Percentiles rank a stretch among this genome's conserved stretches.
These are phyloP conservation scores for Drosophila limbata DNA, from an alignment of 2,888 invertebrate species.

Conservation along the genomic window DNA sequence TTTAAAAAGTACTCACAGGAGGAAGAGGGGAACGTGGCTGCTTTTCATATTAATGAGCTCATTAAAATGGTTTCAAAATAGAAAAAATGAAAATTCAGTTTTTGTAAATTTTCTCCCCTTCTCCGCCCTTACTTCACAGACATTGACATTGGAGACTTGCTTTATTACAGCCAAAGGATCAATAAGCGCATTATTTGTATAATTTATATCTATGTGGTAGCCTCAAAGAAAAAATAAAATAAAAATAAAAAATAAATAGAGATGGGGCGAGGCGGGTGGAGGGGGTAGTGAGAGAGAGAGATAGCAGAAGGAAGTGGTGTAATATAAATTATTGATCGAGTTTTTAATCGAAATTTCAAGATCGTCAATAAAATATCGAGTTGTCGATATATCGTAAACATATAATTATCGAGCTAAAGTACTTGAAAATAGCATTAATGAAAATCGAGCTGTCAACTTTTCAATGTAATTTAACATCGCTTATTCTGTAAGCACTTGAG, in stretches of 20 bases:
- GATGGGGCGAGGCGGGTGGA: no score
- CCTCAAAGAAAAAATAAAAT: slow-evolving; percentile 43
- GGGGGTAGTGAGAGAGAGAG: background rate
- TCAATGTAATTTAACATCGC: no score
- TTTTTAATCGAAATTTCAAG: no score
- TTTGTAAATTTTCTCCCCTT: background rate
- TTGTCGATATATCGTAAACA: no score
- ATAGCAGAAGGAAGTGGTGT: no score
- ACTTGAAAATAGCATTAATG: no score
- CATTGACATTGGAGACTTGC: slow-evolving; percentile 20
- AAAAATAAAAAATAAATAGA: background rate
- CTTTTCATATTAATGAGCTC: slow-evolving; percentile 51
- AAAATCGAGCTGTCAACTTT: no score
- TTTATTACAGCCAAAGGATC: slow-evolving; percentile 54
- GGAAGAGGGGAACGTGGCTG: background rate
- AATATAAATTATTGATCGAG: no score
- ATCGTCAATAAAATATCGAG: no score
- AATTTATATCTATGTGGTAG: slow-evolving; percentile 27
- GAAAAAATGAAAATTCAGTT: slow-evolving; percentile 8
- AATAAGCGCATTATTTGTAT: slow-evolving; percentile 57
- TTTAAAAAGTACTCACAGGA: slow-evolving; percentile 5
- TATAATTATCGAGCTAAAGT: no score
- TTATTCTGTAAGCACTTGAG: no score
- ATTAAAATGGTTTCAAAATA: slow-evolving; percentile 48
- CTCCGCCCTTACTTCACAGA: background rate